Base-by-base conservation (phyloP, 2,113 vertebrate species). In the Phodopus roborovskii region DNA sequence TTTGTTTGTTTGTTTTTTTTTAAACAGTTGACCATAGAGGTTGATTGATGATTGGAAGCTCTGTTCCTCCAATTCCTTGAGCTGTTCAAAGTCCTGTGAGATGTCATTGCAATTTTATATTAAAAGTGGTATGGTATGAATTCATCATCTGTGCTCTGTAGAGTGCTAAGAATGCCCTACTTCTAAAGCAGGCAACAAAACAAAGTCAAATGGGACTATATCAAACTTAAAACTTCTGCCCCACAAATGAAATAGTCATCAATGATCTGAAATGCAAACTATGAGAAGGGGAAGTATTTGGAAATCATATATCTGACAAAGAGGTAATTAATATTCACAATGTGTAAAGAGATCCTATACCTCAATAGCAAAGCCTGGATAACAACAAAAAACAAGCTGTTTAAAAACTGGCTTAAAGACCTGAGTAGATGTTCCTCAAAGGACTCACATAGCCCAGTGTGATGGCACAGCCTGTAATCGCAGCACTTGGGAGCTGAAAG, bases 41-140 rank as follows among this genome's bases (percentile, higher is more conserved):
- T 92, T 79, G 53, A 5, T 33, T 90, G 45, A 81, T 74, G 66
- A 86, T 86, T 79, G 84, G 79, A 89, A 94, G 13, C 66, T 92
- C 30, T 22, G 12, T 92, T 50, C 70, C 19, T 79, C 84, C 92
- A 85, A 66, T 92, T 88, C 83, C 70, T 33, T 79, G 56, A 66
- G 20, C 73, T 74, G 15, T 19, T 36, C 56, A 24, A 96, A 79
- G n/a, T 90, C 89, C 73, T 92, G 19, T 92, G 79, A 92, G 73
- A 92, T 9, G 74, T 75, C 30, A n/a, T 77, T 1, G 70, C 60
- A 42, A 71, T 85, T 92, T 92, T 89, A 70, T 75, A 71, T 24
- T 53, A 92, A 88, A 70, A 92, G 6, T 42, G 75, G 28, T n/a
- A 60, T 22, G 4, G 39, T 33, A 64, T 45, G n/a, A 64, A 64